Evolutionary conservation across 2,113 vertebrate genomes (phyloP).

Genomic region (Pygoscelis antarcticus): DNA sequence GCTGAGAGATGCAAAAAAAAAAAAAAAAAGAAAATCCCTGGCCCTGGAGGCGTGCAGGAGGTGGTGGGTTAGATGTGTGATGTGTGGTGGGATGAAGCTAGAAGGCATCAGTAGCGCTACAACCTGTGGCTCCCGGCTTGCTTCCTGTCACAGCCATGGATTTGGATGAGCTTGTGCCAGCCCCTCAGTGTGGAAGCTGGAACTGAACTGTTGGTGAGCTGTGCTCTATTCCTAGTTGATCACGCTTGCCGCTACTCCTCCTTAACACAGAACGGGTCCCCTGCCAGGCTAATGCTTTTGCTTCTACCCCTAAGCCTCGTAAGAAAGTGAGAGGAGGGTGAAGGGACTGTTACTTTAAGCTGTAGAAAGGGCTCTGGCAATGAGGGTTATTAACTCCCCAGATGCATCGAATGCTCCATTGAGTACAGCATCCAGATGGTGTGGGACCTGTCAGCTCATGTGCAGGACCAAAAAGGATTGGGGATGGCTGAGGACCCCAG

Average conservation of each 20-base stretch:
- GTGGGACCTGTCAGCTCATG: not conserved
- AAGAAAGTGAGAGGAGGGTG: not conserved
- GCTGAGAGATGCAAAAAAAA: not conserved
- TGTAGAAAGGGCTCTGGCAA: not conserved
- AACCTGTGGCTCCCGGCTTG: not conserved
- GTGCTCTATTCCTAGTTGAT: not conserved
- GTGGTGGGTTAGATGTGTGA: not conserved
- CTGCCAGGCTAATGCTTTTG: not conserved
- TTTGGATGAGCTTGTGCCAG: not conserved
- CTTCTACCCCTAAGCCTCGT: not conserved
- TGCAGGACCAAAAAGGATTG: not conserved
- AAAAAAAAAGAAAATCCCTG: not conserved
- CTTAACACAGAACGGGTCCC: not conserved
- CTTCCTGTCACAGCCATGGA: not conserved
- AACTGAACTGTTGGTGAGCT: not conserved
- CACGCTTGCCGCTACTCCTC: not conserved
- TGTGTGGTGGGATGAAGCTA: not conserved
- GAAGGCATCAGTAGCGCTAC: not conserved
- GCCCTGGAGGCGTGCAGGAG: not conserved
- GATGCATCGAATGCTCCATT: accelerated
- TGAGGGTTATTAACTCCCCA: not conserved
- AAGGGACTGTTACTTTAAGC: not conserved
- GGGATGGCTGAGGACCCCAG: not conserved
- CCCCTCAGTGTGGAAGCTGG: not conserved
- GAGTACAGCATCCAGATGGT: not conserved